Base-by-base conservation (phyloP, 2,113 vertebrate species). In the Pituophis catenifer region DNA sequence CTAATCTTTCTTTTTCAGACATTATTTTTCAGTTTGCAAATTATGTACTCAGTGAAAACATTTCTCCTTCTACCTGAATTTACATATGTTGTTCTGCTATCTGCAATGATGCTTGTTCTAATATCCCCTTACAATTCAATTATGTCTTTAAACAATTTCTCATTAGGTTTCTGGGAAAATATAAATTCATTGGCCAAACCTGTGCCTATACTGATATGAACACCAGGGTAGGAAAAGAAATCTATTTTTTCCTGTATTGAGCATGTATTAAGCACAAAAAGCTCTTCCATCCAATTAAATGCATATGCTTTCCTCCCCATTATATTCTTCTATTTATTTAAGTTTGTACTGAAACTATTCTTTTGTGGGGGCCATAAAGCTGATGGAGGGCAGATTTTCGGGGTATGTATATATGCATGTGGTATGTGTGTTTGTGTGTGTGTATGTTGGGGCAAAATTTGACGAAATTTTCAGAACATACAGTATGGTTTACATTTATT, bases 71-170 rank as follows among this genome's bases (percentile, higher is more conserved):
- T 70, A 24, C 59, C 88, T 92, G 9, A 21, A 26, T 70, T 75
- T 93, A 90, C 93, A 90, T 11, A 8, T n/a, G 59, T 1, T 91
- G 55, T 3, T n/a, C 11, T 21, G 90, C 29, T 89, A 0, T 33
- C 9, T 33, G 90, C 23, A 88, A 0, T 13, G 81, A 94, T 50
- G 90, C 48, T 92, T 91, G 44, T 92, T 93, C 70, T 93, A 85
- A 62, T 62, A 89, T 91, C 85, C 17, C 24, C 50, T 88, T 93
- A 91, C 90, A 93, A 91, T 89, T 91, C 93, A 93, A 59, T 93
- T 93, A 93, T 90, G 86, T 53, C 48, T 44, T 93, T 89, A 93
- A 93, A 91, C 86, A 87, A 89, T 65, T 91, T 93, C 93, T 93
- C 54, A 91, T 91, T 91, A 93, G 87, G 54, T 55, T 93, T 91